Conservation (phyloP, 2,113 vertebrate species). For the Vimba vimba region DNA sequence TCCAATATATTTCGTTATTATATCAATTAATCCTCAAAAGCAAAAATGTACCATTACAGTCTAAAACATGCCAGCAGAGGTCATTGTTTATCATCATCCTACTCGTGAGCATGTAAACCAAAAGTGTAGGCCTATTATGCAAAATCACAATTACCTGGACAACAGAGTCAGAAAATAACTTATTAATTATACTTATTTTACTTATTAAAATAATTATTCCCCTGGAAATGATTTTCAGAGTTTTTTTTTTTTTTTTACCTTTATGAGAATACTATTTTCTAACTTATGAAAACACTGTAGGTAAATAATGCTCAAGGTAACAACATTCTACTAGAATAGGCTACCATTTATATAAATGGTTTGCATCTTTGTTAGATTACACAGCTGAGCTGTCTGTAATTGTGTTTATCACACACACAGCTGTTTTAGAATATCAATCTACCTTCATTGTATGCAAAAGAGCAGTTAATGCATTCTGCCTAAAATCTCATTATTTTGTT, state of each 20-base stretch:
- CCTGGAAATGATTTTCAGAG: background rate
- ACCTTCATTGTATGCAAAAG: background rate
- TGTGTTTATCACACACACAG: background rate
- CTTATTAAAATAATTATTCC: no score
- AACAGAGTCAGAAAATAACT: background rate
- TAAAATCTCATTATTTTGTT: background rate
- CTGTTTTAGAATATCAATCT: background rate
- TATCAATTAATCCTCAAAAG: background rate
- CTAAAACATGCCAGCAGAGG: constrained; percentile 20
- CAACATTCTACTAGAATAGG: background rate
- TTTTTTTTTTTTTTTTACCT: background rate
- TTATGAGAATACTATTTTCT: background rate
- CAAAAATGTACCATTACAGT: background rate
- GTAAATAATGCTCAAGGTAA: background rate
- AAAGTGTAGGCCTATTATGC: no score
- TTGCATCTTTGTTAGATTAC: background rate
- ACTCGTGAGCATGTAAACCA: background rate
- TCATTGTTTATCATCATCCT: constrained; percentile 4
- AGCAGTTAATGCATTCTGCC: background rate
- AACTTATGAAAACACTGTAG: background rate
- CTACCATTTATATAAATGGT: background rate
- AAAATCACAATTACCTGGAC: background rate
- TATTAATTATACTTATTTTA: no score
- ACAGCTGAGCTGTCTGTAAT: background rate
- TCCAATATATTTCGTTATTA: background rate